Percentiles rank a stretch among this genome's conserved stretches.
Conservation (phyloP, 2,113 vertebrate species). For the Nesogale talazaci region DNA sequence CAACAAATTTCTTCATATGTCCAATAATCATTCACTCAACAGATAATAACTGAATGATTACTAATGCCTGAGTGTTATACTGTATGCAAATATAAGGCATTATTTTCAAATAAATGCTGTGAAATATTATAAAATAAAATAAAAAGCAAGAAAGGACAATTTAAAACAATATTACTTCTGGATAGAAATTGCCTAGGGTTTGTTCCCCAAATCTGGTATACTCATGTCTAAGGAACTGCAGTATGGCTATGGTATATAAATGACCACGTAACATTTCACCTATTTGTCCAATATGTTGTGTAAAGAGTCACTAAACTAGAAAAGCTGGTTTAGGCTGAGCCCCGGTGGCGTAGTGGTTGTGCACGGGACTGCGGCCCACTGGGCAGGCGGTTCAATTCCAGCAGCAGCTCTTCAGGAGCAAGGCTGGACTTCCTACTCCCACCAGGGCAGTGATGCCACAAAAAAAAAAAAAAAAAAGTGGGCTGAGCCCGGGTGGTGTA, state of each 20-base stretch:
- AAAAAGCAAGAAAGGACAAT: constrained; percentile 19
- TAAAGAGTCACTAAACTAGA: constrained; percentile 56
- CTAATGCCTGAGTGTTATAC: constrained; percentile 47
- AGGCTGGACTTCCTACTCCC: too few relatives aligned
- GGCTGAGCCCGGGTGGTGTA: too few relatives aligned
- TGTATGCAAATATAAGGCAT: constrained; percentile 45
- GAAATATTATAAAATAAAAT: constrained; percentile 60
- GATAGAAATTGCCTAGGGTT: constrained; percentile 44
- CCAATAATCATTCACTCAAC: constrained; percentile 26
- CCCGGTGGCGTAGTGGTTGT: too few relatives aligned
- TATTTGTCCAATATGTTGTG: constrained; percentile 46
- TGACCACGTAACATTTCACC: constrained; percentile 39
- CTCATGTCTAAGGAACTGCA: constrained; percentile 39
- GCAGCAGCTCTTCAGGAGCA: too few relatives aligned
- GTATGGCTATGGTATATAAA: constrained; percentile 19
- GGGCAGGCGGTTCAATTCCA: too few relatives aligned
- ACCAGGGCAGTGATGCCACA: too few relatives aligned
- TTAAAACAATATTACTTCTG: constrained; percentile 58
- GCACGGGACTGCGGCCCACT: too few relatives aligned
- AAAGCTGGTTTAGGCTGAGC: constrained; percentile 22
- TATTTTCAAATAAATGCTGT: constrained; percentile 51
- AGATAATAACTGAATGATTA: constrained; percentile 50
- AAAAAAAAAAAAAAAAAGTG: too few relatives aligned
- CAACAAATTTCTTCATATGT: constrained; percentile 60
- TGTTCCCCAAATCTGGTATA: constrained; percentile 1